Percentiles rank a stretch among this genome's conserved stretches.
phyloP scores from a whole-genome alignment of 1,140 invertebrate species.

The Meteorus sp. region DNA sequence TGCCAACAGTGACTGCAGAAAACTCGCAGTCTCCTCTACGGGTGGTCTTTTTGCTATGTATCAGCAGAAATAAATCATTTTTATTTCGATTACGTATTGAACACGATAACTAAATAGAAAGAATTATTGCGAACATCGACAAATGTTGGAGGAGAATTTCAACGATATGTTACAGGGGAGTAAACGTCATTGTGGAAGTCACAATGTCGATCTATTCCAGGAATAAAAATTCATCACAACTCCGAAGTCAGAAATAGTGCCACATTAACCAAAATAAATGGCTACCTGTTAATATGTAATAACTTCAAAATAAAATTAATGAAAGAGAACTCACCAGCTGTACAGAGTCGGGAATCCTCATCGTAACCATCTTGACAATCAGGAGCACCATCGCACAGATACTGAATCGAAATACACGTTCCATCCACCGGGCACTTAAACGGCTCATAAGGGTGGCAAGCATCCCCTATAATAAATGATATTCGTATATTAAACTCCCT shows the following conservation, averaged over 20 bases:
- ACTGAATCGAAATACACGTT: conserved; percentile 91
- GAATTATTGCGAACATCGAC: no score
- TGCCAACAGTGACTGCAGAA: conserved; percentile 87
- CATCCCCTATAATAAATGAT: conserved; percentile 60
- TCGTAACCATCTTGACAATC: conserved; percentile 93
- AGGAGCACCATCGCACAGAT: conserved; percentile 89
- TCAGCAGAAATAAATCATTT: no score
- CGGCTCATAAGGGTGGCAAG: conserved; percentile 87
- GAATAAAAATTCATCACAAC: no score
- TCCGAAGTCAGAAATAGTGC: no score
- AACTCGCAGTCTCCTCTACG: conserved; percentile 93
- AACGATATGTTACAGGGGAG: no score
- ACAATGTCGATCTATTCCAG: no score
- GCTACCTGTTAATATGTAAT: no score
- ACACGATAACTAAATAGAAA: background rate
- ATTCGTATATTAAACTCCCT: background rate
- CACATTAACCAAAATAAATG: no score
- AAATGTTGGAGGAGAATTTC: no score
- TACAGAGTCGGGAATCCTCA: conserved; percentile 86
- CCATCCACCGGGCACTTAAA: conserved; percentile 93
- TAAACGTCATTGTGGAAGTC: no score
- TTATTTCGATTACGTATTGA: background rate
- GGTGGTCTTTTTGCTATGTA: conserved; percentile 88
- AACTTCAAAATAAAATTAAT: no score
- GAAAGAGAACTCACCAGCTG: conserved; percentile 74